These are phyloP conservation scores for Balanococcus diminutus DNA, from an alignment of 2,888 invertebrate genomes.

Conservation along the genomic window DNA sequence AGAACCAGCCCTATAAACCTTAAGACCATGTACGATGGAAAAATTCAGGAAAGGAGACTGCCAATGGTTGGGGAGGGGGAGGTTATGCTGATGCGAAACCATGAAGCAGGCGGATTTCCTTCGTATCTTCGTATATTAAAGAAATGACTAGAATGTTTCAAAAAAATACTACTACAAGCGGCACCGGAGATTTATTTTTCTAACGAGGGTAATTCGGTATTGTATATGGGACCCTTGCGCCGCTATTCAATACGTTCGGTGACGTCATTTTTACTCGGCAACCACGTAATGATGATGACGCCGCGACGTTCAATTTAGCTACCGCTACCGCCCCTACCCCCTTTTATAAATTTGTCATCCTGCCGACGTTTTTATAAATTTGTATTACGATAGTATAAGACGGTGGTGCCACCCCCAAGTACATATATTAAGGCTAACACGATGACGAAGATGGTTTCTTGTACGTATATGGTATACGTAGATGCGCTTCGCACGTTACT, in stretches of 20 bases:
- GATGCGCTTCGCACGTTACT: neutral
- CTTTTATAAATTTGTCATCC: neutral
- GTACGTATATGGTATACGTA: neutral
- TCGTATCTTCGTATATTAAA: neutral
- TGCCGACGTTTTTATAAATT: neutral
- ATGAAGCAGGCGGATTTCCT: neutral
- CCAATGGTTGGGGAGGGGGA: too few species aligned
- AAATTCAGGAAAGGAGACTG: neutral
- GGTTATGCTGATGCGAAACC: neutral
- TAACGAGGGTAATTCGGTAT: slow-evolving; percentile 1
- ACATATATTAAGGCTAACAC: neutral
- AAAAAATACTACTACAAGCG: neutral
- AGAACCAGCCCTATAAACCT: neutral
- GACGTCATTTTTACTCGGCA: neutral
- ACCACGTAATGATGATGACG: neutral
- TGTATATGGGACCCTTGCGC: neutral
- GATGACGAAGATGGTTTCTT: neutral
- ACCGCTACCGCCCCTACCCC: neutral
- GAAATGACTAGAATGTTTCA: neutral
- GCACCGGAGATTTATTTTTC: neutral
- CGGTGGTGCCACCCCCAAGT: neutral
- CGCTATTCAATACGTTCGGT: neutral
- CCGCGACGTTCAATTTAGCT: neutral
- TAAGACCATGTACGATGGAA: too few species aligned
- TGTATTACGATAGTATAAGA: neutral